Evolutionary conservation across 2,113 vertebrate genomes (phyloP).

Genomic region (Ciconia stormi): DNA sequence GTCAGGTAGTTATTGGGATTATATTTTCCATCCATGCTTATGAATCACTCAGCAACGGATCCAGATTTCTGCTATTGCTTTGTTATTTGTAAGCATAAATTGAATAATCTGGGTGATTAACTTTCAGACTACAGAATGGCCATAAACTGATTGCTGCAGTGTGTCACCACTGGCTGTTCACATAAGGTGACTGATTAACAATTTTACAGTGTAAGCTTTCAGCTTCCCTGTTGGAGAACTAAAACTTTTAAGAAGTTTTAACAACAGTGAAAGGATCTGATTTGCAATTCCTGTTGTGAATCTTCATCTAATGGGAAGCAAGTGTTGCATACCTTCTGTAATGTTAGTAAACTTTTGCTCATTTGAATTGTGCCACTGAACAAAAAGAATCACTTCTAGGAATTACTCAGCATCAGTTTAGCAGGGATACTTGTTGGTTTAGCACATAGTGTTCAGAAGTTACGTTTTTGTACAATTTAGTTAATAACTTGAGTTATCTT

Average conservation of each 20-base stretch:
- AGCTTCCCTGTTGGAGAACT: not conserved
- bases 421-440: not conserved
- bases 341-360: not conserved
- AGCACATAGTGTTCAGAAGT: not conserved
- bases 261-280: not conserved
- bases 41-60: constrained; percentile 43
- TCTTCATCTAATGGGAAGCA: not conserved
- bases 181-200: not conserved
- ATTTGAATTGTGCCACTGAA: not conserved
- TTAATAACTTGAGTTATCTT: not conserved
- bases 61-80: constrained; percentile 23
- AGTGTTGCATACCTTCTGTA: not conserved
- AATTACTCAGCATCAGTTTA: not conserved
- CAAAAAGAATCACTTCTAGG: not conserved
- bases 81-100: constrained; percentile 34
- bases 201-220: not conserved
- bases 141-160: not conserved
- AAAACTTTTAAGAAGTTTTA: not conserved
- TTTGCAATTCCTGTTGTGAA: not conserved
- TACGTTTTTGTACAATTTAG: not conserved
- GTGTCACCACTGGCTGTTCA: not conserved
- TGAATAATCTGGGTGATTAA: constrained; percentile 19
- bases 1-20: constrained; percentile 1
- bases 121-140: not conserved
- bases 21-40: constrained; percentile 22